Evolutionary conservation across 1,140 invertebrate species (phyloP).

Genomic region (Parapsyche elsis): DNA sequence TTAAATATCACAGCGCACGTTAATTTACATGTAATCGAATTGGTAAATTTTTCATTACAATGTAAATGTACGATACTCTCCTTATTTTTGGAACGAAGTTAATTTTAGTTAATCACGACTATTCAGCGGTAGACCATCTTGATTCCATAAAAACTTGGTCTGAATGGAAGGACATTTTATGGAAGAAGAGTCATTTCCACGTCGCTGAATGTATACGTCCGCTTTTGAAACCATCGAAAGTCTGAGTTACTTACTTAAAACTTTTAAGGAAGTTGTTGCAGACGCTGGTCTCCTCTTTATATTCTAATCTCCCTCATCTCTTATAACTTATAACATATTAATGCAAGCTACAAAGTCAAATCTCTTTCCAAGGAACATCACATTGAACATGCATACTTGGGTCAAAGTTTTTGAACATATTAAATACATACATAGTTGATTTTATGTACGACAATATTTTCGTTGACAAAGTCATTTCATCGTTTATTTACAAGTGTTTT

Average conservation of each 20-base stretch:
- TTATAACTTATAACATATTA: constrained; percentile 15
- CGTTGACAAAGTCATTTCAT: too few species aligned
- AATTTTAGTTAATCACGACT: too few species aligned
- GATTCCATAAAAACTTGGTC: too few species aligned
- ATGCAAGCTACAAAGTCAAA: constrained; percentile 36
- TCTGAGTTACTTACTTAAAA: constrained; percentile 55
- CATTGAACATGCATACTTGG: constrained; percentile 6
- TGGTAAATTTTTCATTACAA: too few species aligned
- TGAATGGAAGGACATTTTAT: background rate
- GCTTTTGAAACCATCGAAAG: constrained; percentile 51
- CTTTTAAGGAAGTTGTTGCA: constrained; percentile 53
- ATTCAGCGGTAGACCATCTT: too few species aligned
- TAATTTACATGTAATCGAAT: too few species aligned
- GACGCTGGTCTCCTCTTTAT: constrained; percentile 7
- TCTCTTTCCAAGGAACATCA: background rate
- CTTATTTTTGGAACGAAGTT: too few species aligned
- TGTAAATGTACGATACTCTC: too few species aligned
- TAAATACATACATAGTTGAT: too few species aligned
- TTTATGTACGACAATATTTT: too few species aligned
- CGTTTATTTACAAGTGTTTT: too few species aligned
- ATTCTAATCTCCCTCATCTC: background rate
- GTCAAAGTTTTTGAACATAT: background rate
- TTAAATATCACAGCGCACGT: background rate
- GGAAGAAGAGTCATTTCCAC: constrained; percentile 8
- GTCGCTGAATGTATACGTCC: constrained; percentile 52